phyloP scores from a whole-genome alignment of 2,888 invertebrate species.

The Apamea sordens region DNA sequence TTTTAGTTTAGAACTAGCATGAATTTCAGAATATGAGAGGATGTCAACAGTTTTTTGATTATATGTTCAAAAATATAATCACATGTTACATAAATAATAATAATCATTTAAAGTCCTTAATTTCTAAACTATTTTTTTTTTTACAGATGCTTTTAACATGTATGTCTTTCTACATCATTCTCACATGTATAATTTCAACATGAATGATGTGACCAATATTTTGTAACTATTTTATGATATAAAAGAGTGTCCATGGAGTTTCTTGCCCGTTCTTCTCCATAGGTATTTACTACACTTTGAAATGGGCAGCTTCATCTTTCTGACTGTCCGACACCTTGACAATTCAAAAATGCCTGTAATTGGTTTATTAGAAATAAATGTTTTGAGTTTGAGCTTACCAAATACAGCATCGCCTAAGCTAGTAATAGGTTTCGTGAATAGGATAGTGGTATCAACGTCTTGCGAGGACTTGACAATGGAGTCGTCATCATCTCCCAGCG shows the following conservation, averaged over 20 bases:
- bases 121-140: background rate
- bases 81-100: too few relatives aligned
- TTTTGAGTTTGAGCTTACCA: slow-evolving; percentile 86
- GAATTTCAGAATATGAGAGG: background rate
- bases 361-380: background rate
- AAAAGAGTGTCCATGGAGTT: background rate
- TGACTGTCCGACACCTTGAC: background rate
- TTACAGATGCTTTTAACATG: background rate
- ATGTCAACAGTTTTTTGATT: background rate
- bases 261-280: background rate
- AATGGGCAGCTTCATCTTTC: background rate
- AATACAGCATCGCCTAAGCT: slow-evolving; percentile 91
- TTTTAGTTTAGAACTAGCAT: background rate
- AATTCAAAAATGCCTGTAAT: background rate
- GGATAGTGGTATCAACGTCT: slow-evolving; percentile 96
- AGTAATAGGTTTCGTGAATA: slow-evolving; percentile 95
- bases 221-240: too few relatives aligned
- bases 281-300: background rate
- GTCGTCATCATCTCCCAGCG: slow-evolving; percentile 92
- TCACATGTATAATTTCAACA: background rate
- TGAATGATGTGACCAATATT: background rate
- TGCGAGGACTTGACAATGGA: slow-evolving; percentile 93
- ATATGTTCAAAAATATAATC: background rate
- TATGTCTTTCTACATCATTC: background rate
- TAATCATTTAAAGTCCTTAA: too few relatives aligned